Base-by-base conservation (phyloP, 2,113 vertebrate genomes). In the Megatriorchis doriae region DNA sequence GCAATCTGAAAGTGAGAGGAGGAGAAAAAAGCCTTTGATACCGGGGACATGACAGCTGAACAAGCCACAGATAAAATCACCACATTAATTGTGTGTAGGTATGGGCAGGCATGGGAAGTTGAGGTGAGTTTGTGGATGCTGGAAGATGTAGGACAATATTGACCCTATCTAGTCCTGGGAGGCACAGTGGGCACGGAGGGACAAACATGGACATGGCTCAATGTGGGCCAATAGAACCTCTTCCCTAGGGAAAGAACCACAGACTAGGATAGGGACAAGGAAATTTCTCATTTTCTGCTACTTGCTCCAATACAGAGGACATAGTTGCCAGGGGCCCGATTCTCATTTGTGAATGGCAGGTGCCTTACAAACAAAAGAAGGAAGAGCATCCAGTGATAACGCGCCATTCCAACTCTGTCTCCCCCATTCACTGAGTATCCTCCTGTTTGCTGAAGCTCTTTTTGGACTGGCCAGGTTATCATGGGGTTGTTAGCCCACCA, bases 1-100 rank as follows among this genome's bases (percentile, higher is more conserved):
- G 38, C 22, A 90, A 73, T 83, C 97, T 96, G 81, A 62, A 94
- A 50, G 61, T 93, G 58, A 94, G 40, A 95, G 38, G 21, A 95
- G 73, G 48, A 95, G 71, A 87, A 95, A 67, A 93, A 70, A 75
- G 3, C 0, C 18, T 40, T 88, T 93, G 63, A 65, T 66, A 91
- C 21, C 14, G 50, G 13, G 34, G 22, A 83, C 59, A 81, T n/a
- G 47, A 88, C 21, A 94, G 45, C 36, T 62, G 53, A 94, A 71
- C 47, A 94, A 93, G 18, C 10, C 61, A 94, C 36, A 78, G 16
- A 32, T 67, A 89, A 79, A 77, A 81, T 26, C 13, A 77, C 40
- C 25, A 13, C 18, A n/a, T 81, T 47, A 68, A 80, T 6, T 21
- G 3, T 65, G 10, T 59, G 32, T 20, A 53, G 31, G 8, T 67